These are phyloP conservation scores for Busseola fusca DNA, from an alignment of 2,888 invertebrate species.

Conservation along the genomic window DNA sequence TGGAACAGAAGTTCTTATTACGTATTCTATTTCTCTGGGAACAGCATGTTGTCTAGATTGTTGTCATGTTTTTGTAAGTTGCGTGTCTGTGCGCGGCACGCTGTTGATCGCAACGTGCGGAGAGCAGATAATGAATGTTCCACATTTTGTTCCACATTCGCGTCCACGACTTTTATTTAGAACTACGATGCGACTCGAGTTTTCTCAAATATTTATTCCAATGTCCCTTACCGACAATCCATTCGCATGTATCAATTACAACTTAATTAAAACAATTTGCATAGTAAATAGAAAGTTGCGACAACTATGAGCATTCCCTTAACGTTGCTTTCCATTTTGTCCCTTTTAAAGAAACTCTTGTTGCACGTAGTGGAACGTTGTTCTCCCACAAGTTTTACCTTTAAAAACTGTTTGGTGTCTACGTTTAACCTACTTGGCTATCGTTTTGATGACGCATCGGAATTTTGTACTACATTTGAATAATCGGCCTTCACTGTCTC, in stretches of 20 bases:
- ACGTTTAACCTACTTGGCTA: constrained; percentile 79
- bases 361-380: constrained; percentile 70
- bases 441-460: constrained; percentile 78
- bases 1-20: constrained; percentile 62
- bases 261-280: constrained; percentile 59
- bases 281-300: constrained; percentile 61
- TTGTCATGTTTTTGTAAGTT: constrained; percentile 70
- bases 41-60: constrained; percentile 67
- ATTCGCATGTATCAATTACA: constrained; percentile 55
- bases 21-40: constrained; percentile 68
- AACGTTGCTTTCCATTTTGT: constrained; percentile 75
- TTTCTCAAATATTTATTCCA: constrained; percentile 40
- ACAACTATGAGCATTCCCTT: constrained; percentile 56
- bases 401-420: constrained; percentile 73
- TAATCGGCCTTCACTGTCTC: constrained; percentile 75
- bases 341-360: constrained; percentile 67
- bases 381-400: constrained; percentile 71
- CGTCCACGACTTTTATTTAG: constrained; percentile 56
- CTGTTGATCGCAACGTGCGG: constrained; percentile 66
- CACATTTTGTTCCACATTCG: constrained; percentile 58
- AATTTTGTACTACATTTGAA: constrained; percentile 82
- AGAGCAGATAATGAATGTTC: constrained; percentile 61
- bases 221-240: constrained; percentile 29
- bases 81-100: constrained; percentile 66
- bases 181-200: constrained; percentile 22